Evolutionary conservation across 1,140 invertebrate genomes (phyloP), one percentile per base, ranked within the genome.

Genomic region (Trichoplusia ni): DNA sequence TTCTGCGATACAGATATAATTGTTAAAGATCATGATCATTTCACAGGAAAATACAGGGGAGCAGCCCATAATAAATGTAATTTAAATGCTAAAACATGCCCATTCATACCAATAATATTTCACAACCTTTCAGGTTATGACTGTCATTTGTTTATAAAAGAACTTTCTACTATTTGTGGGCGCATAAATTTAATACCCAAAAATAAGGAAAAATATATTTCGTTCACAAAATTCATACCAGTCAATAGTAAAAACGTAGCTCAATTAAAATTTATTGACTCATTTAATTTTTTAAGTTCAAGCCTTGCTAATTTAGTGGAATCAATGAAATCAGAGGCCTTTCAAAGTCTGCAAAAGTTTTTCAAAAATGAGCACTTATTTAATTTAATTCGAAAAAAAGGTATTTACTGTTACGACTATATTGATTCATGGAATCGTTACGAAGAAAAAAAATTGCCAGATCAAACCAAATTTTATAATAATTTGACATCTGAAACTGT

Each of bases 301-400:
- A 40, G 37, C 18, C 7, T 40, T 5, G 67, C 69, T n/a, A 58
- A 58, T 46, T 27, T 73, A 11, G 54, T 25, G 19, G 58, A 64
- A 47, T 69, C 51, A 29, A 19, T 73, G 9, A 21, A 38, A 23
- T 0, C n/a, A 2, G 14, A 91, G 65, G 25, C 68, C 13, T 72
- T 68, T 27, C 35, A 53, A 0, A 18, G 49, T n/a, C 21, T 67
- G 16, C 6, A 25, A n/a, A n/a, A 35, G 7, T 21, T 18, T 27
- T 63, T 14, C 27, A 21, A 5, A 5, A 11, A 65, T 11, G 9
- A 66, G 44, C 1, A 18, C 14, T 40, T 40, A 40, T 35, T 63
- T 25, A 31, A 56, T 9, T 23, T 68, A 4, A 16, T 64, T 8
- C 35, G 23, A 46, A 38, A n/a, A 19, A 75, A 71, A 38, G 68